These are phyloP conservation scores for Zaprionus davidi DNA, from an alignment of 1,140 invertebrate genomes.

Conservation along the genomic window DNA sequence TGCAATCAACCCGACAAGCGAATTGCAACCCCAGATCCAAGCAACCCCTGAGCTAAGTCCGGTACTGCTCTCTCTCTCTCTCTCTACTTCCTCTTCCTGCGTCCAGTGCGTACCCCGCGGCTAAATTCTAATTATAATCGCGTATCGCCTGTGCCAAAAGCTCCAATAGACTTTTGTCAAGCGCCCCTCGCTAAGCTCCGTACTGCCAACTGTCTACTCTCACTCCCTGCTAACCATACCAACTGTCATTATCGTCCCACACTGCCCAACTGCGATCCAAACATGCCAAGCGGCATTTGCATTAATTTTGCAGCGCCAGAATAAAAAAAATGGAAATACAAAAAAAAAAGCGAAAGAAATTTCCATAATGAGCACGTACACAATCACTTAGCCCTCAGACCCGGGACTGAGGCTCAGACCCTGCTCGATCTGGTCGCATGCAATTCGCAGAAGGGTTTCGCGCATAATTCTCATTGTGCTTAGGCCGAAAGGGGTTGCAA, in stretches of 20 bases:
- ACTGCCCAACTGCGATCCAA: slow-evolving; percentile 23
- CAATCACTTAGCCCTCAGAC: slow-evolving; percentile 72
- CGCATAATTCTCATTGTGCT: slow-evolving; percentile 46
- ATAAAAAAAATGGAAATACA: slow-evolving; percentile 17
- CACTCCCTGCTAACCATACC: neutral
- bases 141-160: slow-evolving; percentile 72
- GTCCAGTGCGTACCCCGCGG: slow-evolving; percentile 54
- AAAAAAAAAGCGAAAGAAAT: slow-evolving; percentile 63
- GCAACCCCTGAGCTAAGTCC: slow-evolving; percentile 40
- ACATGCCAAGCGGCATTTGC: slow-evolving; percentile 58
- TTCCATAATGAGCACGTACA: slow-evolving; percentile 82
- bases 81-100: slow-evolving; percentile 6
- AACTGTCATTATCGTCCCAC: slow-evolving; percentile 68
- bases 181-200: slow-evolving; percentile 49
- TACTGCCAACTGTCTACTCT: slow-evolving; percentile 1
- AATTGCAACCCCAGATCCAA: slow-evolving; percentile 64
- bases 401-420: slow-evolving; percentile 50
- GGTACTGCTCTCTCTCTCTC: slow-evolving; percentile 4
- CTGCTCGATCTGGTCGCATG: slow-evolving; percentile 44
- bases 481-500: slow-evolving; percentile 67
- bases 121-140: slow-evolving; percentile 81
- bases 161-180: slow-evolving; percentile 79
- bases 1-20: slow-evolving; percentile 49
- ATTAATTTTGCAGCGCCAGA: slow-evolving; percentile 68
- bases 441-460: slow-evolving; percentile 71